Conservation (phyloP, 2,113 vertebrate species). For the Bos javanicus region DNA sequence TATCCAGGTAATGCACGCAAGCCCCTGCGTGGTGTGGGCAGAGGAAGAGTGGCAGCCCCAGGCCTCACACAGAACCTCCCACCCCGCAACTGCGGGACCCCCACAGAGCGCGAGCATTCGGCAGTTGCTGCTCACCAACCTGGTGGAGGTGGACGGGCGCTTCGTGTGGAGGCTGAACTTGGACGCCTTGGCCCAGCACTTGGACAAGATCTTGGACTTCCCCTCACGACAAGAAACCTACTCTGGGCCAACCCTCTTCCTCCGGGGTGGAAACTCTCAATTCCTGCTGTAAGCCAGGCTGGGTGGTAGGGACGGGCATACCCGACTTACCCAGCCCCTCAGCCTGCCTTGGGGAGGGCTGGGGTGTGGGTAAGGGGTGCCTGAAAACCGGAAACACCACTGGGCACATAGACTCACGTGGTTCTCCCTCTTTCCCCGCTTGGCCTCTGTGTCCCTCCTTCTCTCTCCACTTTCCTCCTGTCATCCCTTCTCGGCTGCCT, state of each 20-base stretch:
- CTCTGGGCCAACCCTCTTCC: slow-evolving; percentile 89
- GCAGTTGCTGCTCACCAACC: slow-evolving; percentile 94
- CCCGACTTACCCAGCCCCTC: neutral
- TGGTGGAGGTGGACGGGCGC: slow-evolving; percentile 87
- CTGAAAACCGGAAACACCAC: neutral
- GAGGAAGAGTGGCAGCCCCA: neutral
- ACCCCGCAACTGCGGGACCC: accelerated
- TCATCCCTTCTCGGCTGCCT: neutral
- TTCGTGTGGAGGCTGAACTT: slow-evolving; percentile 92
- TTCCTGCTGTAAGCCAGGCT: slow-evolving; percentile 87
- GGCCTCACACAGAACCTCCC: neutral
- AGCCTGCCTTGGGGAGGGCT: neutral
- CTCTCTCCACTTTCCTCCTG: neutral
- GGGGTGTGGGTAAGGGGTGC: neutral
- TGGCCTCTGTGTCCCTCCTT: neutral
- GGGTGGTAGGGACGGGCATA: accelerated
- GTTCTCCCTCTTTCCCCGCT: neutral
- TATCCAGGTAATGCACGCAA: slow-evolving; percentile 82
- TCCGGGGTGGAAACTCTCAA: slow-evolving; percentile 90
- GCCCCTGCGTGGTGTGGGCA: accelerated
- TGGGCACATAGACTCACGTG: neutral
- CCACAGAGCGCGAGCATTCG: slow-evolving; percentile 69
- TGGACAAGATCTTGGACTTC: slow-evolving; percentile 88
- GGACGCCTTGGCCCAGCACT: slow-evolving; percentile 87
- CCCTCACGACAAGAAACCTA: slow-evolving; percentile 83